Percentiles rank a stretch among this genome's conserved stretches.
These are phyloP conservation scores for Tilapia sparmanii DNA, from an alignment of 2,113 vertebrate species.

Conservation along the genomic window DNA sequence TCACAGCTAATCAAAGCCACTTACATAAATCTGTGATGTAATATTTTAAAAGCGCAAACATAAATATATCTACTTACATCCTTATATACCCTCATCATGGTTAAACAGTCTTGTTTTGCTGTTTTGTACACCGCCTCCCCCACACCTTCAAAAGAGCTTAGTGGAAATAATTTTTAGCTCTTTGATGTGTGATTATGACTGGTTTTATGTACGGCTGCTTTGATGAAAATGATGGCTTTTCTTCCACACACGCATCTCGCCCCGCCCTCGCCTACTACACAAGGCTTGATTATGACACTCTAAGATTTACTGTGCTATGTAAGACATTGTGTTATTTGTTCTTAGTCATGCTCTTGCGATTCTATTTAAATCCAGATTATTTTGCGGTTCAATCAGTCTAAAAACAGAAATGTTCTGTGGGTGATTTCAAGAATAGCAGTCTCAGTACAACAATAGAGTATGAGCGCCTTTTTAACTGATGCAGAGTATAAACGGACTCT, in stretches of 20 bases:
- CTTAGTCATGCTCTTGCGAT: background rate
- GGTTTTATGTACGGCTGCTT: background rate
- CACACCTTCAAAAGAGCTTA: background rate
- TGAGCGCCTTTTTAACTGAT: background rate
- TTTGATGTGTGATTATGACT: constrained; percentile 1
- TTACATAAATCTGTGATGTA: background rate
- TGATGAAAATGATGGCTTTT: background rate
- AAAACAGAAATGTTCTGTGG: constrained; percentile 31
- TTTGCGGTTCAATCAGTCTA: constrained; percentile 30
- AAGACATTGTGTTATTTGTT: constrained; percentile 29
- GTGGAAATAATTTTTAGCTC: background rate
- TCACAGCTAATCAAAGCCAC: background rate
- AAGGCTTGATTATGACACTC: constrained; percentile 21
- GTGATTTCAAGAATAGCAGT: constrained; percentile 29
- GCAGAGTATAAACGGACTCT: background rate
- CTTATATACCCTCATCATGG: background rate
- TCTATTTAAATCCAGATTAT: constrained; percentile 55
- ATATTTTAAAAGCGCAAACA: background rate
- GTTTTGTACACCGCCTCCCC: background rate
- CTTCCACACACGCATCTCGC: background rate
- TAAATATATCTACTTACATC: background rate
- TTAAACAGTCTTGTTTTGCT: background rate
- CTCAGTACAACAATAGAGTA: background rate
- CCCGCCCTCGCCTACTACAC: background rate
- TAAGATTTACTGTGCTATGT: constrained; percentile 12